A percentile compares a stretch with the other conserved stretches of the same genome.
Evolutionary conservation across 2,113 vertebrate species (phyloP).

Genomic region (Morone saxatilis): DNA sequence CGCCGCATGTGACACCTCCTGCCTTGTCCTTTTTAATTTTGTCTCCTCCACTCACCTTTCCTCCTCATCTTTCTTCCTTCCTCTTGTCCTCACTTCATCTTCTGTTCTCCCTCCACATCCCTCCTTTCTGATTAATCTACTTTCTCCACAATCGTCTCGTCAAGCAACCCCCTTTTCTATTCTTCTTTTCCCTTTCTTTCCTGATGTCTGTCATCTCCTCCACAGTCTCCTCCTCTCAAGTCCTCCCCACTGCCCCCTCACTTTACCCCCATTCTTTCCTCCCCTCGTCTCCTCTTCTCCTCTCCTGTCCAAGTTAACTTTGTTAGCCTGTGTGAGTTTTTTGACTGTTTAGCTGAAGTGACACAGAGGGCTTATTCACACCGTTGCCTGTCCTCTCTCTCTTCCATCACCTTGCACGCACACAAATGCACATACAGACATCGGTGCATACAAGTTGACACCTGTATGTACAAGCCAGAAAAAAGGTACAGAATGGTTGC

Average conservation of each 20-base stretch:
- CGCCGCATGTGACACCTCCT: slow-evolving; percentile 50
- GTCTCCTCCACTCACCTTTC: slow-evolving; percentile 42
- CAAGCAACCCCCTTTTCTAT: not conserved
- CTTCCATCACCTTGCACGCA: slow-evolving; percentile 22
- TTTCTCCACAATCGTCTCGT: no score
- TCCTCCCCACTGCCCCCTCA: not conserved
- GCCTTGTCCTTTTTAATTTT: slow-evolving; percentile 61
- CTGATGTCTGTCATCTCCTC: not conserved
- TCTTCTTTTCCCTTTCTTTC: not conserved
- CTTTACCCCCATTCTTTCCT: not conserved
- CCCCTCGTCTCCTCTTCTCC: not conserved
- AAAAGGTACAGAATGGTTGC: not conserved
- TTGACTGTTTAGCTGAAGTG: slow-evolving; percentile 53
- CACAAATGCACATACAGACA: not conserved
- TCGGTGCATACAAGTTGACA: not conserved
- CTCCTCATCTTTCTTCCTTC: not conserved
- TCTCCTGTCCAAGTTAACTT: slow-evolving; percentile 38
- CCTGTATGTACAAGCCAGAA: not conserved
- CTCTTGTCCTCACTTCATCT: slow-evolving; percentile 3
- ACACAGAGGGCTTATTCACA: slow-evolving; percentile 52
- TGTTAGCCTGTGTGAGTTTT: slow-evolving; percentile 29
- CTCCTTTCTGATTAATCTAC: not conserved
- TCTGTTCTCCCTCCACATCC: not conserved
- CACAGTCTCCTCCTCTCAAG: not conserved
- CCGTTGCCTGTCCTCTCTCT: slow-evolving; percentile 41